Evolutionary conservation across 2,113 vertebrate genomes (phyloP).

Genomic region (Motacilla tschutschensis): DNA sequence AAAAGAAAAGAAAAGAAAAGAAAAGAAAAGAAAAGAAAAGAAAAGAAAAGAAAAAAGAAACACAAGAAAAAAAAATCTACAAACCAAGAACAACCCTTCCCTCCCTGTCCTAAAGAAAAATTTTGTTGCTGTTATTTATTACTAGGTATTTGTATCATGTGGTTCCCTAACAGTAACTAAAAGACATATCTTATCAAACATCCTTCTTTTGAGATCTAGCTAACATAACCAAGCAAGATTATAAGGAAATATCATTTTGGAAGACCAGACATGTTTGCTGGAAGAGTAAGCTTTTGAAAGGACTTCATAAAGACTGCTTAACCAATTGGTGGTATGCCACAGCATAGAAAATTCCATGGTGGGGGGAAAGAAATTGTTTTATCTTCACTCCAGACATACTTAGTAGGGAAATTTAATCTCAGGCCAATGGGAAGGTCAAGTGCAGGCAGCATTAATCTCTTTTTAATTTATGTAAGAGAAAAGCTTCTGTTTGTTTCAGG

Average conservation of each 20-base stretch:
- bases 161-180: not conserved
- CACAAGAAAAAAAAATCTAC: not conserved
- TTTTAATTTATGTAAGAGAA: not conserved
- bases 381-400: not conserved
- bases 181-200: not conserved
- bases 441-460: not conserved
- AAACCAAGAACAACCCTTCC: not conserved
- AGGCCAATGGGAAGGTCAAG: not conserved
- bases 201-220: not conserved
- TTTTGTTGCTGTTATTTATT: not conserved
- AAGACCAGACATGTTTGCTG: not conserved
- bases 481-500: slow-evolving; percentile 6
- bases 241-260: not conserved
- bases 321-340: not conserved
- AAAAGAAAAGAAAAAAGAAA: not conserved
- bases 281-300: not conserved
- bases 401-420: not conserved
- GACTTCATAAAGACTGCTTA: not conserved
- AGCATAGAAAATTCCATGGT: not conserved
- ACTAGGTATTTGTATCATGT: not conserved
- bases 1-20: no score
- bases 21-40: no score
- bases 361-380: not conserved
- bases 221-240: not conserved
- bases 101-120: not conserved